Evolutionary conservation across 1,140 invertebrate genomes (phyloP), one percentile per base, ranked within the genome.

Genomic region (Lineus longissimus): DNA sequence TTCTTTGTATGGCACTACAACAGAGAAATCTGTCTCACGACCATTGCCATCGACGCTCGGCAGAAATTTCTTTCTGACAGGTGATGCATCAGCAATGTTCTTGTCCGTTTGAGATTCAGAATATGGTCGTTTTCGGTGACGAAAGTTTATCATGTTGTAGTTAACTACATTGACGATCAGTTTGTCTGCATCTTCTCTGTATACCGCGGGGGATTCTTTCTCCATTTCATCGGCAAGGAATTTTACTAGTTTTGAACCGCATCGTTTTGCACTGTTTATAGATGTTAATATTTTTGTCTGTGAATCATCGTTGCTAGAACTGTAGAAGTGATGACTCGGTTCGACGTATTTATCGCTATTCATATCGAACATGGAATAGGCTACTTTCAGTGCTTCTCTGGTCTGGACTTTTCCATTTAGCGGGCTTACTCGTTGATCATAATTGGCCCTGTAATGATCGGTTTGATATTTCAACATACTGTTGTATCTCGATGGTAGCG

Each of bases 211-310:
- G 40, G 40, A 43, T 43, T 43, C 40, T 43, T 43, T 43, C 40
- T 43, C 40, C 40, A 43, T 43, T 43, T 43, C 40, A 43, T 43
- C 40, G 40, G 40, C 40, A 43, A 43, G 40, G 40, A 43, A 43
- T 43, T 43, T 43, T 43, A 43, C 40, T 43, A 43, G 40, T 43
- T 43, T 43, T 43, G 40, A 43, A 43, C 40, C 40, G 40, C 40
- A 43, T 43, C 40, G 40, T 43, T 43, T 43, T 43, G 40, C 40
- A 43, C 40, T 43, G 40, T 43, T 43, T 43, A 43, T 43, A 43
- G 40, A 43, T 43, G 11, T 43, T 43, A 43, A 43, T 13, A 43
- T 43, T 43, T 43, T 43, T 43, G 40, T 43, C 40, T 43, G 40
- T 43, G 40, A 43, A 43, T 43, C 40, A 43, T 43, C 40, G 40